Evolutionary conservation across 2,797 vertebrate genomes (phyloP), one percentile per base, ranked within the genome.

Genomic region (Myotis myotis): DNA sequence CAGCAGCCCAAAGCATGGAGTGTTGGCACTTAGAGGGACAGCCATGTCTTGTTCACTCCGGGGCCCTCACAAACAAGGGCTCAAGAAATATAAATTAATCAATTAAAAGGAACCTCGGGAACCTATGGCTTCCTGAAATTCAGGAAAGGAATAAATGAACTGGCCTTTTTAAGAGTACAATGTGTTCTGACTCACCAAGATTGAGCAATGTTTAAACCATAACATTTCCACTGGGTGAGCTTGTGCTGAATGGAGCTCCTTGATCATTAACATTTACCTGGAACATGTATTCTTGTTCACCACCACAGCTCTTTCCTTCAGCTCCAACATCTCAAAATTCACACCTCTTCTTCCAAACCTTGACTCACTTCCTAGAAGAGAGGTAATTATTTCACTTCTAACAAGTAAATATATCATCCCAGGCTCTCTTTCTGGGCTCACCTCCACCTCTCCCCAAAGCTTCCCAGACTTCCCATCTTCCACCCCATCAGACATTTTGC

Each of bases 281-380:
- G 82, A 88, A 68, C 30, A 25, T 17, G 66, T 75, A 17, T 30
- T 41, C 44, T 20, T 22, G 11, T 60, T 44, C 64, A n/a, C 60
- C 57, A 57, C 20, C n/a, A 3, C 38, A 41, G 53, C 55, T 33
- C 60, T 53, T 88, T 83, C 47, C 53, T 64, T 90, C 49, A 68
- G 33, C 44, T 92, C 55, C n/a, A 80, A 60, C 22, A 36, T 88
- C 41, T 47, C 41, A 79, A 92, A 95, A 87, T 44, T 64, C 30
- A 44, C 38, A 66, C 51, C 49, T 74, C 53, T 38, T 87, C 68
- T 90, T 95, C 62, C 71, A 89, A 86, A 66, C 13, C 68, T 83
- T 94, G 89, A 93, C 71, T 94, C 87, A 62, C 60, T 94, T 89
- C 79, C 83, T 91, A 71, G 85, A 94, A 80, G 22, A 44, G 4